Base-by-base conservation (phyloP, 2,113 vertebrate species). In the Rutilus rutilus region DNA sequence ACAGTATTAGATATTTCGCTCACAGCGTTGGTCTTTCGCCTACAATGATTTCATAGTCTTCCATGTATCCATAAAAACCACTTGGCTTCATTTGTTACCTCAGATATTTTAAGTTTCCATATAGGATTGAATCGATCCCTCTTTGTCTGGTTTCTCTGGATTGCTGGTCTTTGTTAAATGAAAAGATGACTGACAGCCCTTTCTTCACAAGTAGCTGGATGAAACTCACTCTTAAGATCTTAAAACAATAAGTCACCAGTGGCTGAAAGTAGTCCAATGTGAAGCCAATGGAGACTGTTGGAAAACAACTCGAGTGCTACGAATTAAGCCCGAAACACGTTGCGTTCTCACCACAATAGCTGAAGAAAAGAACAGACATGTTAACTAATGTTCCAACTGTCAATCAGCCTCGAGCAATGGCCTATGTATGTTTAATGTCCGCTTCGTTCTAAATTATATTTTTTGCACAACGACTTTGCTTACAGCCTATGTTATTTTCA, bases 351-450 rank as follows among this genome's bases (percentile, higher is more conserved):
- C 60, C 73, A 78, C 62, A 76, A 71, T 12, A 82, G 10, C 36
- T 78, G 64, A 88, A 62, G 11, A 5, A 74, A 60, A 73, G 52
- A 77, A 62, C 47, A 86, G 54, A 33, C 42, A 11, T 15, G 74
- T 2, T 75, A 86, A 88, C 78, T 81, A 77, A 64, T 57, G 67
- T 87, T 92, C 87, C 67, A 91, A 88, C 84, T 88, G 88, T 90
- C 89, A 90, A 60, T 90, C 54, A 50, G 77, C 88, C 83, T 88
- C 82, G 85, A 89, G 86, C 45, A 67, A 85, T 27, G 45, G 11
- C 17, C 9, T 15, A 54, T 50, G 36, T 27, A 65, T 10, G 8
- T 17, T 81, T 65, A 1, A 79, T 60, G 59, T 60, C 59, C 47
- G 39, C 60, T 81, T 65, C 23, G 3, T 30, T 81, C 78, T 21